Base-by-base conservation (phyloP, 2,888 invertebrate genomes). In the Scaptomyza reducta region DNA sequence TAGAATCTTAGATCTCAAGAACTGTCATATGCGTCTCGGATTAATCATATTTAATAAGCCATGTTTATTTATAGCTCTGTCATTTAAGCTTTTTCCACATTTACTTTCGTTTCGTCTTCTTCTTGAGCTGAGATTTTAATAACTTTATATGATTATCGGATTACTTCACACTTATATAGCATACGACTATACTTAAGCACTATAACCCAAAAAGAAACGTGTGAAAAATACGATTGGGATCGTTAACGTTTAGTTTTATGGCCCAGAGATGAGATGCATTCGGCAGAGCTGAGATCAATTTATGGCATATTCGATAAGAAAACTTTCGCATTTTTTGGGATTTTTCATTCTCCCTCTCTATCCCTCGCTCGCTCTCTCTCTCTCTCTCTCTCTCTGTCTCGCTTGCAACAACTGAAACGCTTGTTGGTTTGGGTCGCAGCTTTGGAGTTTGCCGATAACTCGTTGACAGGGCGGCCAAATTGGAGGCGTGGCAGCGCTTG, bases 241-340 rank as follows among this genome's bases (percentile, higher is more conserved):
- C 47, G 57, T 55, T 59, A 60, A 54, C 54, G 41, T 71, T 68
- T 54, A 63, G 47, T 53, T 77, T 77, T 57, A 64, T 76, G 68
- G 55, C 47, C 27, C 40, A 47, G 66, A 55, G 74, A 77, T 66
- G 42, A 22, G 44, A 33, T 47, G 60, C 29, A 16, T n/a, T 13
- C 31, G 25, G 25, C 27, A 31, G 29, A 16, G 14, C 14, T 35
- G 25, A 14, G 51, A 49, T 55, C 45, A 61, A 57, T 54, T 71
- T 56, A 59, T 58, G 70, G 61, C 58, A 58, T 53, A 49, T 53
- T 44, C 58, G 75, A 71, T 70, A 75, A 63, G 60, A 81, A 81
- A 79, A 82, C 85, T 84, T 81, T 85, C 85, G 85, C 80, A 82
- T 77, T 70, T 77, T 77, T 70, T 69, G 16, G 49, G 29, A 55